A percentile compares a stretch with the other conserved stretches of the same genome.
These are phyloP conservation scores for Malacoraja senta DNA, from an alignment of 2,797 vertebrate species.

Conservation along the genomic window DNA sequence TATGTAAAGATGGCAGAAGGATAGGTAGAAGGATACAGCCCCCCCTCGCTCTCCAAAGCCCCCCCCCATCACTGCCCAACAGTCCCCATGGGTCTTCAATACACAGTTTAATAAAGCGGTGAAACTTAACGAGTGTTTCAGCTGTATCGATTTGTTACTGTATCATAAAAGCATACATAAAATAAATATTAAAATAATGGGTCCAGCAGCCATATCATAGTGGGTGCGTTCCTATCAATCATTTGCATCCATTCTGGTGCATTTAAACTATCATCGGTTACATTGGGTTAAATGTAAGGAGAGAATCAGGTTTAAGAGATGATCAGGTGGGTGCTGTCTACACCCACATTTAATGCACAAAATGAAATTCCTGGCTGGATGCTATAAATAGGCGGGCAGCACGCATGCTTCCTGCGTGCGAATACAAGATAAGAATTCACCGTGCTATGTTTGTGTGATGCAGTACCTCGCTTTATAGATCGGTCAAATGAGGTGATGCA, in stretches of 20 bases:
- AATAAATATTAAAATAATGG: no score
- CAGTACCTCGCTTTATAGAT: not conserved
- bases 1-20: no score
- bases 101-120: not conserved
- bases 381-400: no score
- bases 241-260: not conserved
- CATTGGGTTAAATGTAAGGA: not conserved
- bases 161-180: no score
- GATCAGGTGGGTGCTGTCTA: not conserved
- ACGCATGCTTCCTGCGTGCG: not conserved
- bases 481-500: slow-evolving; percentile 12
- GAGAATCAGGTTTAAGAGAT: not conserved
- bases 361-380: no score
- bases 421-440: not conserved
- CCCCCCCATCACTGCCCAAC: no score
- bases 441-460: not conserved
- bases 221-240: not conserved
- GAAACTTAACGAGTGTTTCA: not conserved
- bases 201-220: no score
- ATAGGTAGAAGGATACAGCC: no score
- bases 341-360: not conserved
- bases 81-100: no score
- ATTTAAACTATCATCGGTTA: not conserved
- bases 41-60: no score
- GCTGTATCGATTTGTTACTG: no score